Conservation (phyloP, 2,113 vertebrate genomes). For the Cathartes aura region DNA sequence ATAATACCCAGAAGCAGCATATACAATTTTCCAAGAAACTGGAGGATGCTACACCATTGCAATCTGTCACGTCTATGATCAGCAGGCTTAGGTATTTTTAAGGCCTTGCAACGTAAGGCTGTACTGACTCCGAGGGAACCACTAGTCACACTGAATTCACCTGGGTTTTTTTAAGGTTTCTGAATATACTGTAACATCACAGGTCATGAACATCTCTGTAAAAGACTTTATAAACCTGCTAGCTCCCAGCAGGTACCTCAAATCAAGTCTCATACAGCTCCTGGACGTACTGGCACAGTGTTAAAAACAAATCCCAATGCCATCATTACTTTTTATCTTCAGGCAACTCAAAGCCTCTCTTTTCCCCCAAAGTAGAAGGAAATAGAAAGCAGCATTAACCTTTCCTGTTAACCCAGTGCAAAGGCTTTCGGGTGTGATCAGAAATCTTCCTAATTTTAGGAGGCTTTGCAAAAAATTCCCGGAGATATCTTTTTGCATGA, state of each 20-base stretch:
- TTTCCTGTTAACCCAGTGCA: background rate
- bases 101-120: background rate
- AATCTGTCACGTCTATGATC: background rate
- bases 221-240: constrained; percentile 1
- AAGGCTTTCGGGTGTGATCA: background rate
- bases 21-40: background rate
- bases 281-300: background rate
- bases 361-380: background rate
- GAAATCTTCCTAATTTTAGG: constrained; percentile 1
- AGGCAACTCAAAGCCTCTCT: background rate
- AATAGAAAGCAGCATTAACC: constrained; percentile 16
- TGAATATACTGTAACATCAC: background rate
- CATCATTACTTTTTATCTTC: constrained; percentile 20
- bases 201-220: background rate
- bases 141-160: background rate
- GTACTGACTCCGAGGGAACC: background rate
- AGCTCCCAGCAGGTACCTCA: background rate
- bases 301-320: constrained; percentile 35
- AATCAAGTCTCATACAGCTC: background rate
- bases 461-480: background rate
- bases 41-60: background rate
- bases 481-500: background rate
- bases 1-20: background rate
- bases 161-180: background rate
- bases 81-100: background rate